A percentile compares a stretch with the other conserved stretches of the same genome.
phyloP scores from a whole-genome alignment of 2,888 invertebrate species.

The Sussaba pulchella region DNA sequence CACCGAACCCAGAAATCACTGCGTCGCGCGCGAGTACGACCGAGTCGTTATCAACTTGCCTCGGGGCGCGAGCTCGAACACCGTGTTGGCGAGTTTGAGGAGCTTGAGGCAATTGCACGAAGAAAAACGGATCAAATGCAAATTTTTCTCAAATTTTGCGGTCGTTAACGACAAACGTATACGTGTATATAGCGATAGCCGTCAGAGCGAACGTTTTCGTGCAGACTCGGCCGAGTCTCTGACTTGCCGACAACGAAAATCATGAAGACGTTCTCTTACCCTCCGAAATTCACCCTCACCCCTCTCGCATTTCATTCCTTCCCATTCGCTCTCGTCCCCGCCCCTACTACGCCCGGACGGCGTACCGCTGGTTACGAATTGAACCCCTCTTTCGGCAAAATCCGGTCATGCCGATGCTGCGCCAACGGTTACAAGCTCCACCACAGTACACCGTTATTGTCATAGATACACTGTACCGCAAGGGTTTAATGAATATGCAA shows the following conservation, averaged over 20 bases:
- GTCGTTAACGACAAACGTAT: slow-evolving; percentile 80
- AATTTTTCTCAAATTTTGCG: slow-evolving; percentile 80
- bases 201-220: slow-evolving; percentile 63
- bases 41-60: slow-evolving; percentile 76
- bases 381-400: slow-evolving; percentile 38
- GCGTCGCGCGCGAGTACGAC: slow-evolving; percentile 37
- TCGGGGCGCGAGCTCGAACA: slow-evolving; percentile 33
- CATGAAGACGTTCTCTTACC: slow-evolving; percentile 20
- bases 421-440: slow-evolving; percentile 34
- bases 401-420: slow-evolving; percentile 28
- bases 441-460: not conserved
- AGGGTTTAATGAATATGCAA: slow-evolving; percentile 82
- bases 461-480: slow-evolving; percentile 66
- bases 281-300: slow-evolving; percentile 20
- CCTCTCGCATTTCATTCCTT: not conserved
- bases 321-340: slow-evolving; percentile 48
- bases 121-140: slow-evolving; percentile 81
- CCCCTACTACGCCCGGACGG: slow-evolving; percentile 29
- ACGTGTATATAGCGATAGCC: slow-evolving; percentile 36
- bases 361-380: slow-evolving; percentile 45
- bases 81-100: slow-evolving; percentile 9
- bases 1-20: slow-evolving; percentile 33
- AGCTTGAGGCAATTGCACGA: slow-evolving; percentile 61
- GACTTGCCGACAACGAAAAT: slow-evolving; percentile 45
- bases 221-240: slow-evolving; percentile 41